phyloP scores from a whole-genome alignment of 35 echinoderm and acorn worm species.

The Lytechinus variegatus region DNA sequence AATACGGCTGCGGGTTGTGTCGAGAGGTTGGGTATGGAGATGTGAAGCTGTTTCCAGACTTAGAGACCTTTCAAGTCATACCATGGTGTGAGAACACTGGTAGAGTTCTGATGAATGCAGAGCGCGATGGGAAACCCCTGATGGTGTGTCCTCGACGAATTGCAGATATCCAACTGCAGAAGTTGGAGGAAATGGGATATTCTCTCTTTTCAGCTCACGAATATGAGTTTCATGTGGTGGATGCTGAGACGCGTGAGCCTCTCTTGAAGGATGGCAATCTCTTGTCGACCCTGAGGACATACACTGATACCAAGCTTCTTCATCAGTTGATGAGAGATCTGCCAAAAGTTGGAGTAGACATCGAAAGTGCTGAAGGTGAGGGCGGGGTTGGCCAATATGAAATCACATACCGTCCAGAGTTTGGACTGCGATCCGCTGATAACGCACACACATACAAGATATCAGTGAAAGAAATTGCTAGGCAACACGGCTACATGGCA shows the following conservation, averaged over 20 bases:
- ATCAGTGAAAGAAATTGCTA: conserved; percentile 74
- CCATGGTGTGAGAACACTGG: conserved; percentile 76
- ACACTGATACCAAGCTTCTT: conserved; percentile 58
- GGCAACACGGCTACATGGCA: conserved; percentile 61
- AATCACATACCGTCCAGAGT: conserved; percentile 67
- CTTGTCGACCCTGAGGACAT: conserved; percentile 46
- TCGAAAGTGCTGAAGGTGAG: conserved; percentile 69
- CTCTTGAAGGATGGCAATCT: conserved; percentile 41
- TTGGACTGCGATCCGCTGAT: conserved; percentile 66
- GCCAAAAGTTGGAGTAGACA: conserved; percentile 69
- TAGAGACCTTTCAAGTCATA: conserved; percentile 66
- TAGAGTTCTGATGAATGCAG: conserved; percentile 59
- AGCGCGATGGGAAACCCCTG: conserved; percentile 44
- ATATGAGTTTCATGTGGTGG: conserved; percentile 76
- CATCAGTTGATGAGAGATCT: conserved; percentile 71
- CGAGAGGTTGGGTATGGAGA: conserved; percentile 68
- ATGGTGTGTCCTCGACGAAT: conserved; percentile 59
- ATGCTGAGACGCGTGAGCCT: conserved; percentile 22
- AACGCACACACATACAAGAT: conserved; percentile 74
- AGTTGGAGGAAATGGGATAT: conserved; percentile 58
- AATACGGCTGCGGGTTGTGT: conserved; percentile 46
- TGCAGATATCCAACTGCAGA: conserved; percentile 62
- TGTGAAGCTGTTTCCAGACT: conserved; percentile 62
- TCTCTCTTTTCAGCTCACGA: conserved; percentile 71
- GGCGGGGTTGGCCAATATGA: conserved; percentile 67